Evolutionary conservation across 2,888 invertebrate genomes (phyloP), one percentile per base, ranked within the genome.

Genomic region (Fabriciana adippe): DNA sequence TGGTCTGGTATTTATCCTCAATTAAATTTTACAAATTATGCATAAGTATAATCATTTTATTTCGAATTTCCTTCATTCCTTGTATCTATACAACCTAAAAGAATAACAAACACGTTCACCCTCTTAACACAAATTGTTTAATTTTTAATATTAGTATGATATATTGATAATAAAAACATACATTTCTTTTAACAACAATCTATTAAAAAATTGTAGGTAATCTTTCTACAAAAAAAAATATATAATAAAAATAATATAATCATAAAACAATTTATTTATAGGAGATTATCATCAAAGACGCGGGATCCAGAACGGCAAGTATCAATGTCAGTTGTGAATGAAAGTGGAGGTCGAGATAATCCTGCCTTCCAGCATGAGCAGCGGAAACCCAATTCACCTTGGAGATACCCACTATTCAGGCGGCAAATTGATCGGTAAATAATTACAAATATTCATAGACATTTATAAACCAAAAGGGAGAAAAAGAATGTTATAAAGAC

Each of bases 251-350:
- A 26, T 0, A 26, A 26, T 26, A 26, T 26, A 2, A 45, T 11
- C 18, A 41, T 16, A 47, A 47, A 48, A n/a, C 0, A n/a, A 31
- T 2, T 2, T 5, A 13, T 48, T 47, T 26, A 31, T 81, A 95
- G 95, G 80, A 94, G 96, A 73, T 84, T 96, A 57, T 96, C 96
- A 54, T 96, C 96, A 5, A 96, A 96, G 82, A 95, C 95, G 8
- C 93, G 94, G 13, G 95, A 95, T 48, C 81, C 84, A 6, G 92
- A 92, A 56, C 86, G 87, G 0, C 87, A 88, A 56, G 89, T 87
- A 15, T 90, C 92, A 2, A 88, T 91, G 88, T 85, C 91, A 21
- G 87, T 90, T 45, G 90, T 84, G 67, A 92, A 75, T 74, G 93
- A 88, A 79, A 81, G 85, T 79, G 75, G 71, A 1, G 95, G 95